Percentiles rank a stretch among this genome's conserved stretches.
Evolutionary conservation across 2,113 vertebrate genomes (phyloP).

Genomic region (Mesocricetus auratus): DNA sequence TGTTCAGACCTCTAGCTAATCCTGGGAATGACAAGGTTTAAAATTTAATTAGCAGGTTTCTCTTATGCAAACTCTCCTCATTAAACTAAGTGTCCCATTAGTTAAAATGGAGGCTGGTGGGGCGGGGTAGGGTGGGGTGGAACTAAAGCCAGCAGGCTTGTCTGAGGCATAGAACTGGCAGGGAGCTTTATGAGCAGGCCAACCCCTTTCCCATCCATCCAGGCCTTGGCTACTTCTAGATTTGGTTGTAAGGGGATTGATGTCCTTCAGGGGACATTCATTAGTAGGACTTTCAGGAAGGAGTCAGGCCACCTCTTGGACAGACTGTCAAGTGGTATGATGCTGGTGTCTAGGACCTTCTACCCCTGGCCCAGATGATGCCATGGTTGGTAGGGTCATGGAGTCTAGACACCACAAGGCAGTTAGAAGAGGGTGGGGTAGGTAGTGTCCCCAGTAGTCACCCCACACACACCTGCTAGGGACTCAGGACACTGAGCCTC

Average conservation of each 20-base stretch:
- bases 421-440: neutral
- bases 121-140: neutral
- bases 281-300: neutral
- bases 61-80: conserved; percentile 84
- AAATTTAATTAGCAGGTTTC: conserved; percentile 81
- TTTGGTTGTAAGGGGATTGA: conserved; percentile 59
- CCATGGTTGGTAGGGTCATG: neutral
- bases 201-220: neutral
- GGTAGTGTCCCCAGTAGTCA: neutral
- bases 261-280: conserved; percentile 52
- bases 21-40: conserved; percentile 73
- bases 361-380: neutral
- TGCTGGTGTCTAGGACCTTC: neutral
- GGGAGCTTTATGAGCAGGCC: neutral
- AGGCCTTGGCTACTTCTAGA: neutral
- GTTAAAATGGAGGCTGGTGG: conserved; percentile 62
- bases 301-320: neutral
- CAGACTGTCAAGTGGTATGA: neutral
- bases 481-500: neutral
- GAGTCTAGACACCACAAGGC: neutral
- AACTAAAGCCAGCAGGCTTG: neutral
- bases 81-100: conserved; percentile 86
- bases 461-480: too few relatives aligned
- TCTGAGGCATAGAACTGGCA: conserved; percentile 29
- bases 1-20: conserved; percentile 3